Base-by-base conservation (phyloP, 1,140 invertebrate genomes). In the Penaeus japonicus region DNA sequence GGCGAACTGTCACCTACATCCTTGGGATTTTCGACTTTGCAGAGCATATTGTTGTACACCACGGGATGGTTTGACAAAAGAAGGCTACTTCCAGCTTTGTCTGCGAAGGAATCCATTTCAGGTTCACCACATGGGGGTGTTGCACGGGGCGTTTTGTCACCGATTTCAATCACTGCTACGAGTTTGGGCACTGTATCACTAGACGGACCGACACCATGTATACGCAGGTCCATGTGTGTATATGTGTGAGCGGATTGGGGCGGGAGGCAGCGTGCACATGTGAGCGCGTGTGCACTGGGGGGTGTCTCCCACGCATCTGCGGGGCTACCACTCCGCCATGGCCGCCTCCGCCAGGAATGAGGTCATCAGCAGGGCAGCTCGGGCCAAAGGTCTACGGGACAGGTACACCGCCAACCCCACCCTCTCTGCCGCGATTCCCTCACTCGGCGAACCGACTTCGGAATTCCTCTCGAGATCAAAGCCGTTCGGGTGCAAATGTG, bases 361-460 rank as follows among this genome's bases (percentile, higher is more conserved):
- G 85, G 85, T 87, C 85, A 87, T 30, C 59, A 22, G 32, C 54
- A 47, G 85, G 85, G 85, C 85, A 87, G 85, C 77, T 81, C 77
- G 85, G 85, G 85, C 77, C 85, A 87, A 81, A 87, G 85, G 85
- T 87, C 85, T 81, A 73, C 57, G 77, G 85, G 85, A 87, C 85
- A 81, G 77, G 32, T 80, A 55, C 77, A 70, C 81, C 57, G 5
- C 57, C 39, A 81, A 53, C 85, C 85, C 85, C 85, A 53, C 85
- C 77, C 85, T 87, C 3, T 30, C 77, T 62, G 54, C 59, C 59
- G 27, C 77, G 20, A n/a, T 2, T 27, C 22, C 22, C 10, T 57
- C 78, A 47, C 75, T 24, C 53, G 30, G 20, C 3, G 35, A n/a
- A n/a, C n/a, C 39, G 80, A 32, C n/a, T 32, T n/a, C 18, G 35